These are phyloP conservation scores for Caenorhabditis zanzibari DNA, from an alignment of 2,888 invertebrate genomes.

Conservation along the genomic window DNA sequence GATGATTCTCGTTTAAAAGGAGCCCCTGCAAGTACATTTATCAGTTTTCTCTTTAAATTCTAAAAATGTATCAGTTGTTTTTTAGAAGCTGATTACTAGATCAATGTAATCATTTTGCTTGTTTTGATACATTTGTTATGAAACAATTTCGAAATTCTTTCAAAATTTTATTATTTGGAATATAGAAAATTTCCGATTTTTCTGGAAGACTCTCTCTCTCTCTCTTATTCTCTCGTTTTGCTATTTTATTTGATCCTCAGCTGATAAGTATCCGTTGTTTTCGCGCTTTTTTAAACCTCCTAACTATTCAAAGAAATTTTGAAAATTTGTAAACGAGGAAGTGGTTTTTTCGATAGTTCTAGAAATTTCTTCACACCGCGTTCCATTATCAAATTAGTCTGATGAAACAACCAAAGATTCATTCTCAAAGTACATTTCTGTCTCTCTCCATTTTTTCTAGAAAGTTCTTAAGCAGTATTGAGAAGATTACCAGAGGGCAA, in stretches of 20 bases:
- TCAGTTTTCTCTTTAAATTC: background rate
- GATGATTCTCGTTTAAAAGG: background rate
- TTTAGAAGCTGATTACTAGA: too few species aligned
- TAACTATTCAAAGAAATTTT: too few species aligned
- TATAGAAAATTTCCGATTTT: background rate
- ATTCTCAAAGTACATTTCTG: conserved; percentile 15
- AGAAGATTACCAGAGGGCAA: conserved; percentile 48
- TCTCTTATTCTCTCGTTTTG: too few species aligned
- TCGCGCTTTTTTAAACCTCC: too few species aligned
- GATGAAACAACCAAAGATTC: conserved; percentile 4
- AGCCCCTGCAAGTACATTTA: background rate
- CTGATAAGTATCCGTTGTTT: too few species aligned
- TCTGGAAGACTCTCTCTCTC: background rate
- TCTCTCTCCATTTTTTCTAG: conserved; percentile 1
- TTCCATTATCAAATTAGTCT: conserved; percentile 22
- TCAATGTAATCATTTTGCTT: too few species aligned
- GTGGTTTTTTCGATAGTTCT: too few species aligned
- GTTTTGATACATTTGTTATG: too few species aligned
- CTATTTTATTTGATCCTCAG: too few species aligned
- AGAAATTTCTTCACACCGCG: background rate
- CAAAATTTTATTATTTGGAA: too few species aligned
- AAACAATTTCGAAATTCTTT: too few species aligned
- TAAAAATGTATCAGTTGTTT: background rate
- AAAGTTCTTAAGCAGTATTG: conserved; percentile 54
- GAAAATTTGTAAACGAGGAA: too few species aligned